Percentiles rank a stretch among this genome's conserved stretches.
phyloP scores from a whole-genome alignment of 2,113 vertebrate species.

The Ictalurus furcatus region DNA sequence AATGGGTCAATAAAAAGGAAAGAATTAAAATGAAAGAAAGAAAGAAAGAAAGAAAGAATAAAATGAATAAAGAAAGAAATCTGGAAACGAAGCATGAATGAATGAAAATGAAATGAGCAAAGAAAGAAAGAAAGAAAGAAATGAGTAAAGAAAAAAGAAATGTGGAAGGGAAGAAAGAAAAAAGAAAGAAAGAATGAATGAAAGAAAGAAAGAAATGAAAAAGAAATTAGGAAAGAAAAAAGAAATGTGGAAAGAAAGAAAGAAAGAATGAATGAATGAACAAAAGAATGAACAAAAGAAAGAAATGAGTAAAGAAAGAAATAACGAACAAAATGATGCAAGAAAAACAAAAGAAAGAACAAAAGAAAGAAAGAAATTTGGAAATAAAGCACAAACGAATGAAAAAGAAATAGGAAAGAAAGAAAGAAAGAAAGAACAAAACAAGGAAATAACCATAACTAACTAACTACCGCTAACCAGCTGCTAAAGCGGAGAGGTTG shows the following conservation, averaged over 20 bases:
- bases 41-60: background rate
- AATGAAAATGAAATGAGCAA: no score
- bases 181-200: background rate
- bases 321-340: background rate
- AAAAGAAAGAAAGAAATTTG: background rate
- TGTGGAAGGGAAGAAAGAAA: background rate
- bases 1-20: no score
- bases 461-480: background rate
- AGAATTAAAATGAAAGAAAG: background rate
- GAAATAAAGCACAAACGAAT: no score
- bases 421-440: background rate
- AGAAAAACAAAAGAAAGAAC: background rate
- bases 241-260: no score
- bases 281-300: background rate
- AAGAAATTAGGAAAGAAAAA: no score
- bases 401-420: no score
- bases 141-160: background rate
- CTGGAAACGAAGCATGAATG: background rate
- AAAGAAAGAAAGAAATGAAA: background rate
- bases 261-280: no score
- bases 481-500: background rate
- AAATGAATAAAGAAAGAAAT: background rate
- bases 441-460: background rate
- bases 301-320: background rate
- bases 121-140: background rate